Evolutionary conservation across 2,888 invertebrate genomes (phyloP).

Genomic region (Onthophagus sagittarius): DNA sequence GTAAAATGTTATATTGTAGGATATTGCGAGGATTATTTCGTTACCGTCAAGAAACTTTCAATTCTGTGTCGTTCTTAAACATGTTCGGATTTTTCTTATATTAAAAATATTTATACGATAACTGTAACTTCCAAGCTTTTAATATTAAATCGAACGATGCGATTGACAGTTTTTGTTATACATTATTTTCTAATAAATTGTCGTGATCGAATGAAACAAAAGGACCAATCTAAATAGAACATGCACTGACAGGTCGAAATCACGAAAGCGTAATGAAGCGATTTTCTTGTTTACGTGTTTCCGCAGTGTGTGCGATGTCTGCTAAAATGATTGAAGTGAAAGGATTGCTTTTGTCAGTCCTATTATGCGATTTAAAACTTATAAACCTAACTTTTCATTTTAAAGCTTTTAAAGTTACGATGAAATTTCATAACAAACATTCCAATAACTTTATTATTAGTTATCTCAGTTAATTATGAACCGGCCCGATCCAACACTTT

Average conservation of each 20-base stretch:
- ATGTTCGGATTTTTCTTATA: neutral
- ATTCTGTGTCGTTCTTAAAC: neutral
- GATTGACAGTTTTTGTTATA: neutral
- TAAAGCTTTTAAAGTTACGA: neutral
- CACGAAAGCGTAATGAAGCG: neutral
- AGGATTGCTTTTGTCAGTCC: neutral
- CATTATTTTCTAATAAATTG: neutral
- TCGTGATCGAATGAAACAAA: neutral
- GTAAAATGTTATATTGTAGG: neutral
- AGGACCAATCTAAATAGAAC: neutral
- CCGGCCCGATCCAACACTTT: neutral
- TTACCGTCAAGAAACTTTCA: neutral
- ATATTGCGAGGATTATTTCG: neutral
- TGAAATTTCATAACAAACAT: neutral
- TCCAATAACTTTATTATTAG: neutral
- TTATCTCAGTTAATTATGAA: neutral
- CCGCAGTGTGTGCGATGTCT: neutral
- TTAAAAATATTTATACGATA: neutral
- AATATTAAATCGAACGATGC: neutral
- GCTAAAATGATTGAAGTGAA: neutral
- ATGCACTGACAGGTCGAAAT: neutral
- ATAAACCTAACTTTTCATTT: neutral
- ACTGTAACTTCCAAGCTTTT: neutral
- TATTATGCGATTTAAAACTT: neutral
- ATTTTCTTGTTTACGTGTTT: neutral